phyloP scores from a whole-genome alignment of 2,113 vertebrate genomes.

The Baryphthengus martii region DNA sequence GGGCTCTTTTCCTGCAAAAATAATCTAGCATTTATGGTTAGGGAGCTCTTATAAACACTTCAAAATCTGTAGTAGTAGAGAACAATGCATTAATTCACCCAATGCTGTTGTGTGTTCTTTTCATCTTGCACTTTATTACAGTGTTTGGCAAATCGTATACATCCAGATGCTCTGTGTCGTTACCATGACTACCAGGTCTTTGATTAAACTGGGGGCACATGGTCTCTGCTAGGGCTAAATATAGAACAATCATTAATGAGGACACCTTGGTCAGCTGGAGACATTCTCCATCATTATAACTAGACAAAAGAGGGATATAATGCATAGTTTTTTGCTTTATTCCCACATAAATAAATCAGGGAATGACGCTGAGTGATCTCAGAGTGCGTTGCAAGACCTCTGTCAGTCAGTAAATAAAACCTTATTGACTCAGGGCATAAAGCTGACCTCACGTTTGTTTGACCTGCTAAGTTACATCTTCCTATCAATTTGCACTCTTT shows the following conservation, averaged over 20 bases:
- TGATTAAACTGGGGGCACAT: constrained; percentile 48
- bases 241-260: constrained; percentile 47
- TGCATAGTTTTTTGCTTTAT: not conserved
- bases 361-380: not conserved
- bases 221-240: constrained; percentile 30
- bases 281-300: not conserved
- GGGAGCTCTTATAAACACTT: not conserved
- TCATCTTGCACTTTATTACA: not conserved
- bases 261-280: constrained; percentile 38
- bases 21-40: not conserved
- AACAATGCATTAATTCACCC: not conserved
- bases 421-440: not conserved
- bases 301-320: not conserved
- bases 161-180: constrained; percentile 36
- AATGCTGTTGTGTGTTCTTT: not conserved
- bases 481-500: not conserved
- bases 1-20: not conserved
- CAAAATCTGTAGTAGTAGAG: not conserved
- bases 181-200: constrained; percentile 42
- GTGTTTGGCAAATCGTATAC: not conserved
- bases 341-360: not conserved
- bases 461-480: not conserved
- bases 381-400: not conserved
- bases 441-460: not conserved
- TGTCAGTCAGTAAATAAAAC: not conserved